Evolutionary conservation across 2,888 invertebrate species (phyloP).

Genomic region (Campaea margaritaria): DNA sequence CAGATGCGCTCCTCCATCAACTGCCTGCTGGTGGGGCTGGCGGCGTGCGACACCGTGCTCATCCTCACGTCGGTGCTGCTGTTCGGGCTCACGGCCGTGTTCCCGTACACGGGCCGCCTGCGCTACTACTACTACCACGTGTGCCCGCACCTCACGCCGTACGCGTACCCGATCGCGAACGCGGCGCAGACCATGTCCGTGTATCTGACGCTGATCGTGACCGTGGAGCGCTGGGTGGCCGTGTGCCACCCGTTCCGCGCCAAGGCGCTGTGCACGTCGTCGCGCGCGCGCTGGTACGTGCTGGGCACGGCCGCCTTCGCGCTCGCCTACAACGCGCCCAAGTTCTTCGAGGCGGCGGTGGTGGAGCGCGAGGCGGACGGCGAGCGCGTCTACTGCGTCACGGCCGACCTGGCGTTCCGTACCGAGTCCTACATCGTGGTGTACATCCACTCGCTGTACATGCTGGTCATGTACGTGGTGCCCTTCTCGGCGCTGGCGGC

Average conservation of each 20-base stretch:
- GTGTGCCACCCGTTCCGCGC: conserved; percentile 96
- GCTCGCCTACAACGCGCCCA: conserved; percentile 93
- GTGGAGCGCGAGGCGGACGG: conserved; percentile 74
- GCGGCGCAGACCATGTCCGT: conserved; percentile 97
- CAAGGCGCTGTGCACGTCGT: conserved; percentile 94
- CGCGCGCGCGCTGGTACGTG: conserved; percentile 94
- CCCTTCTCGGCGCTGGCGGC: conserved; percentile 95
- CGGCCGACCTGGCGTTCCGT: conserved; percentile 88
- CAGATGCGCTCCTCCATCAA: conserved; percentile 99
- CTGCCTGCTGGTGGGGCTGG: conserved; percentile 96
- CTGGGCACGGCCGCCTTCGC: conserved; percentile 92
- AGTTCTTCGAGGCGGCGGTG: conserved; percentile 89
- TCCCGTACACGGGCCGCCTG: conserved; percentile 91
- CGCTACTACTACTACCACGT: conserved; percentile 92
- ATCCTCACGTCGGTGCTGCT: conserved; percentile 94
- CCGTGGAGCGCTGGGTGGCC: conserved; percentile 97
- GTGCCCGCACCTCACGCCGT: conserved; percentile 92
- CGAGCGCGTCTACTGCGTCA: conserved; percentile 88
- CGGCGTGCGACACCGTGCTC: conserved; percentile 96
- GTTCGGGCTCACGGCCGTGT: conserved; percentile 94
- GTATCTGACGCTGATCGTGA: conserved; percentile 95
- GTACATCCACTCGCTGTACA: conserved; percentile 97
- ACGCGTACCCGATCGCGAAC: conserved; percentile 93
- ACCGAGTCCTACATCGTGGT: conserved; percentile 91
- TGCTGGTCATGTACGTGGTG: conserved; percentile 96